These are phyloP conservation scores for Pseudotriccus pelzelni DNA, from an alignment of 2,797 vertebrate species.

Conservation along the genomic window DNA sequence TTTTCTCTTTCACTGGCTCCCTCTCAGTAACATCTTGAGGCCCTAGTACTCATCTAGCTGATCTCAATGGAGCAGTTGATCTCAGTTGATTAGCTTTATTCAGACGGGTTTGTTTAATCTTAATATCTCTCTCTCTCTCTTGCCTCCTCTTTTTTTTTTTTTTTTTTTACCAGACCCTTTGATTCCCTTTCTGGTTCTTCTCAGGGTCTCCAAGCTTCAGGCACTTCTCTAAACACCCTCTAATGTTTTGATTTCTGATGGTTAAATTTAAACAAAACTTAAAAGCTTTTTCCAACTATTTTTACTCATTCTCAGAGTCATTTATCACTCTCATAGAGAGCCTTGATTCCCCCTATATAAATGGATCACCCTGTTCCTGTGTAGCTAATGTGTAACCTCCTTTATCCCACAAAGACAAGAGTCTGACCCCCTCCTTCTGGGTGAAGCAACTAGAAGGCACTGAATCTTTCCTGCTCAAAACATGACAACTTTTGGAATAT, in stretches of 20 bases:
- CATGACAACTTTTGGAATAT: background rate
- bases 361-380: background rate
- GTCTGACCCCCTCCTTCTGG: background rate
- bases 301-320: constrained; percentile 16
- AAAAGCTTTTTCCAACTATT: constrained; percentile 63
- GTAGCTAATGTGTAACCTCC: background rate
- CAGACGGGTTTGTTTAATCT: background rate
- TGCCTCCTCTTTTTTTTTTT: background rate
- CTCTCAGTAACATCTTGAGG: background rate
- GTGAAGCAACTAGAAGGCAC: background rate
- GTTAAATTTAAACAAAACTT: constrained; percentile 67
- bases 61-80: background rate
- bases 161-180: background rate
- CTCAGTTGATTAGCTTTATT: constrained; percentile 28
- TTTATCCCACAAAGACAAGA: background rate
- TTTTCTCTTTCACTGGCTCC: background rate
- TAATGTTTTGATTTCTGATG: constrained; percentile 61
- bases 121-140: background rate
- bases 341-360: background rate
- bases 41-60: background rate
- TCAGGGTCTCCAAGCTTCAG: constrained; percentile 49
- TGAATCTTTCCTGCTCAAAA: background rate
- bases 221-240: constrained; percentile 61
- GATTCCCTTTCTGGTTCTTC: constrained; percentile 56
- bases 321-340: constrained; percentile 35